Percentiles rank a stretch among this genome's conserved stretches.
These are phyloP conservation scores for Amphimedon queenslandica DNA, from an alignment of 37 sponge, comb jelly and placozoan genomes.

Conservation along the genomic window DNA sequence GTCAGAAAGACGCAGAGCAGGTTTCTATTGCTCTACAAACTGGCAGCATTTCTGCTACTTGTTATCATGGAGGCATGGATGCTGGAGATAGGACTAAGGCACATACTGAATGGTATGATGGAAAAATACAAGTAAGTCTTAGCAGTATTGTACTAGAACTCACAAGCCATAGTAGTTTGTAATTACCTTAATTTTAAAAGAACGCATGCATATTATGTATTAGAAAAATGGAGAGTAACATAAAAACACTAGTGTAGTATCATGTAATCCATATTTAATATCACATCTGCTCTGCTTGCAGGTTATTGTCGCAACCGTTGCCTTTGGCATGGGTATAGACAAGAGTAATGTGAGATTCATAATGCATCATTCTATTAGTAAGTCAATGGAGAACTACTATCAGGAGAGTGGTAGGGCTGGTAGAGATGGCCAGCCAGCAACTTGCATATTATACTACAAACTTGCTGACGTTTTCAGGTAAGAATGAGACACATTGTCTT, in stretches of 20 bases:
- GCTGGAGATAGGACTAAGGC: conserved; percentile 42
- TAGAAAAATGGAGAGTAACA: background rate
- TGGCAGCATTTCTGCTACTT: conserved; percentile 69
- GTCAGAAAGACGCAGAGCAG: conserved; percentile 80
- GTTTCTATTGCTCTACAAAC: conserved; percentile 45
- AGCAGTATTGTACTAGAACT: too few species aligned
- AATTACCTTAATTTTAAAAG: background rate
- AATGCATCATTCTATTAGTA: conserved; percentile 91
- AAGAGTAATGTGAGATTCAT: conserved; percentile 89
- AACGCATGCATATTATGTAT: background rate
- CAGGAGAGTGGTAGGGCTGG: conserved; percentile 98
- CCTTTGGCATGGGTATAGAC: conserved; percentile 96
- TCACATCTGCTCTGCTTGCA: background rate
- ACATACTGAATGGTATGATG: conserved; percentile 64
- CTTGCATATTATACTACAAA: conserved; percentile 83
- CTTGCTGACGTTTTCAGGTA: conserved; percentile 36
- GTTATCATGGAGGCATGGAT: conserved; percentile 80
- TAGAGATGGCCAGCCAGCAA: conserved; percentile 78
- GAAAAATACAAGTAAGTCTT: conserved; percentile 50
- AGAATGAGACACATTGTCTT: background rate
- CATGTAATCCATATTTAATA: background rate
- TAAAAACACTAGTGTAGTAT: background rate
- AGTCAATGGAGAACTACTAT: conserved; percentile 96
- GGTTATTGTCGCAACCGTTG: conserved; percentile 71
- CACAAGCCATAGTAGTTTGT: too few species aligned